Percentiles rank a stretch among this genome's conserved stretches.
phyloP scores from a whole-genome alignment of 2,113 vertebrate species.

The Podiceps cristatus region DNA sequence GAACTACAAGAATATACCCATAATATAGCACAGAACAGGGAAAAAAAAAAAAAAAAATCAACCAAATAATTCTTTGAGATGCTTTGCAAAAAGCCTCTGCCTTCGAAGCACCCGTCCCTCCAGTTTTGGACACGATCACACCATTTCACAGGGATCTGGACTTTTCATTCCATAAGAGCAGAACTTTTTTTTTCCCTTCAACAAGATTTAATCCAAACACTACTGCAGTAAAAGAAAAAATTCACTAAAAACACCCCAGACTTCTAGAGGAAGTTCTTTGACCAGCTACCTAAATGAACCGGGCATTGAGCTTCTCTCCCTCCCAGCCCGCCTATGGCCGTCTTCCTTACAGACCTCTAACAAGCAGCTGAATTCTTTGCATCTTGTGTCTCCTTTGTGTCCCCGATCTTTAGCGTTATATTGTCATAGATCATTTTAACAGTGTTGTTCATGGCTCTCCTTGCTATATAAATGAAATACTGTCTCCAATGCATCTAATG shows the following conservation, averaged over 20 bases:
- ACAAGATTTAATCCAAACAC: neutral
- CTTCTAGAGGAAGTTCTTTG: neutral
- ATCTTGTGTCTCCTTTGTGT: neutral
- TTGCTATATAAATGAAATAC: neutral
- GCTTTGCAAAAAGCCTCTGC: neutral
- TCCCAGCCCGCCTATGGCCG: neutral
- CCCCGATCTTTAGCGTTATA: neutral
- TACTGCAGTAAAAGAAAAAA: neutral
- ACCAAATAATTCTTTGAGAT: neutral
- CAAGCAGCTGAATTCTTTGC: neutral
- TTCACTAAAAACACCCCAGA: fast-evolving
- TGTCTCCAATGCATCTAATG: neutral
- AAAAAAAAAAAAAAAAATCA: neutral
- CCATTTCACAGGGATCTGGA: no score
- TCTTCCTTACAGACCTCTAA: neutral
- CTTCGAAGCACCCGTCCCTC: neutral
- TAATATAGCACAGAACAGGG: neutral
- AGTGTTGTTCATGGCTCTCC: neutral
- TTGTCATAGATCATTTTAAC: neutral
- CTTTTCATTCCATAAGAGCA: neutral
- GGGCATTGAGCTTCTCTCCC: neutral
- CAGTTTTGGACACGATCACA: neutral
- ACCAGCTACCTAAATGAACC: neutral
- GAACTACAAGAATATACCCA: neutral
- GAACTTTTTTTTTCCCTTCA: fast-evolving